Evolutionary conservation across 2,797 vertebrate species (phyloP), one percentile per base, ranked within the genome.

Genomic region (Hybognathus amarus): DNA sequence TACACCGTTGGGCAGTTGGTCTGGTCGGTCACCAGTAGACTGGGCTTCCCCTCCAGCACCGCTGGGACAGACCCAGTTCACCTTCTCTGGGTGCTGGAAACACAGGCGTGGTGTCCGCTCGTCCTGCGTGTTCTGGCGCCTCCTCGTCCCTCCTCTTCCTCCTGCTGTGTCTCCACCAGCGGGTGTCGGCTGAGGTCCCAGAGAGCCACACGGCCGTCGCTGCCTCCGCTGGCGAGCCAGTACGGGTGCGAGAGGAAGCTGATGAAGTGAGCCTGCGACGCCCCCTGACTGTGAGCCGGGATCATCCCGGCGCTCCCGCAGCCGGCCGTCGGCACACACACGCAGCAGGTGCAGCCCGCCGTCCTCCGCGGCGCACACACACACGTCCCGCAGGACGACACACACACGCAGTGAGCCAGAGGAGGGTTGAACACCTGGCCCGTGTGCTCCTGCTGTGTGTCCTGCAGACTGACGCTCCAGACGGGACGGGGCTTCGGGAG

Each of bases 371-470:
- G 97, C 98, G 0, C 97, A 99, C 30, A 94, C 91, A 22, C 98
- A 88, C 74, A 97, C 0, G 85, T 98, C 97, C 98, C 98, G 0
- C 97, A 99, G 0, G 92, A 91, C 0, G 98, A 92, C 1, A 97
- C 95, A 0, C 96, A 96, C 17, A 98, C 82, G 12, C 95, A 98
- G 92, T 99, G 96, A 5, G 91, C 97, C n/a, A 99, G 93, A 0
- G 98, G 97, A 0, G 97, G 98, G 91, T 99, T 99, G 82, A 98
- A 96, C 82, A 99, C 94, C 91, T 97, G 96, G 5, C 96, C 93
- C 5, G 90, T 84, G 0, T 87, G 89, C 10, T 95, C 95, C 38
- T 96, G 95, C 27, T 88, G 86, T 38, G 91, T 88, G n/a, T 99
- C 95, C 91, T 99, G 97, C 67, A 99, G 94, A 88, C 95, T 96